Percentiles rank a stretch among this genome's conserved stretches.
Evolutionary conservation across 37 sponge, comb jelly and placozoan genomes (phyloP).

Genomic region (Petrosia ficiformis): DNA sequence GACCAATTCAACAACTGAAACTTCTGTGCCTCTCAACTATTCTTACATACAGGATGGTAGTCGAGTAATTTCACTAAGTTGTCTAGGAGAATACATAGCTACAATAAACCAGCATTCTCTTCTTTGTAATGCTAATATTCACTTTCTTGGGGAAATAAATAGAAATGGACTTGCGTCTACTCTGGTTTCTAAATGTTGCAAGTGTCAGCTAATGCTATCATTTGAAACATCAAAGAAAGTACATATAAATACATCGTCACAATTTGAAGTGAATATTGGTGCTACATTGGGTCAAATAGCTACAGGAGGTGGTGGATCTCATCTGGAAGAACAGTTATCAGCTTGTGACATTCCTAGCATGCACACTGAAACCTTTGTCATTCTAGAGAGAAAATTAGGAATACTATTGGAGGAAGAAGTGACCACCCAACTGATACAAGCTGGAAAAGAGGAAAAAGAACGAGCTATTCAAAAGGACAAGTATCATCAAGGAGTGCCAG

Average conservation of each 20-base stretch:
- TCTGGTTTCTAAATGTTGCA: not conserved
- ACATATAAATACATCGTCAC: not conserved
- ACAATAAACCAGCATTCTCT: not conserved
- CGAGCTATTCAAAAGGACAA: not conserved
- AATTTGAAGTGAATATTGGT: constrained; percentile 8
- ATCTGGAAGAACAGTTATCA: not conserved
- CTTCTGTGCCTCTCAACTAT: no score
- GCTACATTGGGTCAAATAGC: constrained; percentile 10
- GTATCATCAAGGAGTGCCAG: constrained; percentile 17
- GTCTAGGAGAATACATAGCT: not conserved
- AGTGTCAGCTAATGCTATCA: not conserved
- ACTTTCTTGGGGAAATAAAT: not conserved
- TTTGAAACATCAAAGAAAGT: constrained; percentile 1
- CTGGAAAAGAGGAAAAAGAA: constrained; percentile 13
- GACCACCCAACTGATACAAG: not conserved
- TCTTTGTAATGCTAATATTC: not conserved
- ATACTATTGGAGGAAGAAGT: not conserved
- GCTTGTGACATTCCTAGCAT: not conserved
- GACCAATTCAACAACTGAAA: no score
- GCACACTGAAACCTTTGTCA: not conserved
- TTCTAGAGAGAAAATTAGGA: not conserved
- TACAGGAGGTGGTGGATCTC: constrained; percentile 17
- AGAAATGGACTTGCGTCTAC: not conserved
- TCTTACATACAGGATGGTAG: no score
- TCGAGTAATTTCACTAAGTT: not conserved